phyloP scores from a whole-genome alignment of 2,888 invertebrate genomes.

The Lasioglossum oenotherae region DNA sequence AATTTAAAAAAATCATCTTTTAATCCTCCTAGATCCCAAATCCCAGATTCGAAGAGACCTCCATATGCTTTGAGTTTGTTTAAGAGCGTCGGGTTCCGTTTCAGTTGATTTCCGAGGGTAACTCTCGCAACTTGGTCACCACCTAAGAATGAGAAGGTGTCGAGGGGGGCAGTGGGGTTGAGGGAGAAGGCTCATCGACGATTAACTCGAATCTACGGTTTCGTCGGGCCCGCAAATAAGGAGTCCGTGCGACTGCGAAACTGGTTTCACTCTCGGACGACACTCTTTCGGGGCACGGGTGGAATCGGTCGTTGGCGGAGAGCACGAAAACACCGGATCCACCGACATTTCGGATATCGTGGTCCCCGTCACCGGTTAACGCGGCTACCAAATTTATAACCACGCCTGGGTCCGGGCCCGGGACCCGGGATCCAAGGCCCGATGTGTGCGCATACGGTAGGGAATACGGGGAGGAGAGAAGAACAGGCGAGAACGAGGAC shows the following conservation, averaged over 20 bases:
- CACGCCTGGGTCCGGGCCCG: constrained; percentile 40
- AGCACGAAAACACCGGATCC: constrained; percentile 74
- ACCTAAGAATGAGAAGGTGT: background rate
- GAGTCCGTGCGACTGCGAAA: constrained; percentile 71
- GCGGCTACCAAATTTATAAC: constrained; percentile 71
- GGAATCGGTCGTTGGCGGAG: constrained; percentile 60
- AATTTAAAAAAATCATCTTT: constrained; percentile 66
- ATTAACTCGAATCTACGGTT: constrained; percentile 80
- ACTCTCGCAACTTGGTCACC: background rate
- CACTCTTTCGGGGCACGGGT: constrained; percentile 60
- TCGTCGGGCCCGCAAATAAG: constrained; percentile 78
- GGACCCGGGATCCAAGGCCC: constrained; percentile 11
- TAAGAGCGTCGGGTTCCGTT: background rate
- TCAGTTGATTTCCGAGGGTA: background rate
- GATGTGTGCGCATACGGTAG: constrained; percentile 49
- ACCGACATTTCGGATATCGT: constrained; percentile 74
- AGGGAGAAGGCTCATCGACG: constrained; percentile 69
- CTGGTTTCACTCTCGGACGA: constrained; percentile 72
- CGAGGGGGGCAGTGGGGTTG: background rate
- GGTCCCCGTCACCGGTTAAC: constrained; percentile 73
- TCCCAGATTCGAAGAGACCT: background rate
- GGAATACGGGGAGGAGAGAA: constrained; percentile 14
- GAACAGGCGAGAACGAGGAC: background rate
- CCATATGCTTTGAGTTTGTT: background rate
- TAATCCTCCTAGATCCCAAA: background rate